Conservation (phyloP, 2,797 vertebrate genomes). For the Strix occidentalis region DNA sequence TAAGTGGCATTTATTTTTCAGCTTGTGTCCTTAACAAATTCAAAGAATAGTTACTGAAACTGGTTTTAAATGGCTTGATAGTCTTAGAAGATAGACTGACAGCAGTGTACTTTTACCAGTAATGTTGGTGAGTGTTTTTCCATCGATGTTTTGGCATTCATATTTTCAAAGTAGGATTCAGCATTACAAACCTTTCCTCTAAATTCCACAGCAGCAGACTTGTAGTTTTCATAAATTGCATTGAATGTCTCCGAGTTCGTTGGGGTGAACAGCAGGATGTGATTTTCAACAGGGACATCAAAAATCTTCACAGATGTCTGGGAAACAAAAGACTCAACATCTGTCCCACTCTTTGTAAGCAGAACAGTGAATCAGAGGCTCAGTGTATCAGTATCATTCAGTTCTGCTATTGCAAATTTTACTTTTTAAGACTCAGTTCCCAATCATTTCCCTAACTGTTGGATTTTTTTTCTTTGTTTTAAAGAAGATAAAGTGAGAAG, state of each 20-base stretch:
- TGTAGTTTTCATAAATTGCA: conserved; percentile 77
- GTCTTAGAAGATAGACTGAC: not conserved
- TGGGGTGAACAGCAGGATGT: conserved; percentile 89
- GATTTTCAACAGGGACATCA: conserved; percentile 80
- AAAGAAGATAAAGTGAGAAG: not conserved
- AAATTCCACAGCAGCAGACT: conserved; percentile 75
- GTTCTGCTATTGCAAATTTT: not conserved
- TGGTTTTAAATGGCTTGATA: not conserved
- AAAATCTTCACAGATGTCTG: conserved; percentile 88
- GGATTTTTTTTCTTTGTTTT: not conserved
- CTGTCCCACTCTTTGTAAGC: conserved; percentile 14
- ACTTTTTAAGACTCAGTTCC: not conserved
- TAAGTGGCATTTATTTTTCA: not conserved
- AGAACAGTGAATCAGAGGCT: conserved; percentile 39
- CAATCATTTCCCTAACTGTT: not conserved
- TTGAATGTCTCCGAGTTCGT: conserved; percentile 72
- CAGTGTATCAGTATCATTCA: not conserved
- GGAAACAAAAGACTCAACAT: conserved; percentile 43
- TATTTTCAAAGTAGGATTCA: not conserved
- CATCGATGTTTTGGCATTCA: not conserved
- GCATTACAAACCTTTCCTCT: conserved; percentile 83
- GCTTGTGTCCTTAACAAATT: not conserved
- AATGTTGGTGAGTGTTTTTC: not conserved
- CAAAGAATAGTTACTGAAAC: not conserved
- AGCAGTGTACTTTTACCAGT: not conserved